Evolutionary conservation across 2,888 invertebrate genomes (phyloP).

Genomic region (Glaucopsyche alexis): DNA sequence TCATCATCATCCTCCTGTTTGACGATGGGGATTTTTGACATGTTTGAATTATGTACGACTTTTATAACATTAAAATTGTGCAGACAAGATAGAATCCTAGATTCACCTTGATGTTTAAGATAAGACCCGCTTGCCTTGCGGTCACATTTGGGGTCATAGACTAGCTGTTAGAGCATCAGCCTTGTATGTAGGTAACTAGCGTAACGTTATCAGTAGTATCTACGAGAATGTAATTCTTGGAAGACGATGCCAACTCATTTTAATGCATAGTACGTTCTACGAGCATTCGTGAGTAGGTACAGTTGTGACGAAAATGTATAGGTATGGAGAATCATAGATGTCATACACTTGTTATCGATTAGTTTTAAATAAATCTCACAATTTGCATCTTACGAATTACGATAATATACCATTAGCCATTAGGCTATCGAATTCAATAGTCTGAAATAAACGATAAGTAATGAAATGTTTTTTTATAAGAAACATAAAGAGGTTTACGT

Average conservation of each 20-base stretch:
- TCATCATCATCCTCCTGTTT: too few relatives aligned
- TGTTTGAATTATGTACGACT: too few relatives aligned
- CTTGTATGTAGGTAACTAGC: conserved; percentile 2
- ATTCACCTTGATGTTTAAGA: conserved; percentile 10
- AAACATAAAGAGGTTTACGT: too few relatives aligned
- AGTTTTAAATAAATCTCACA: too few relatives aligned
- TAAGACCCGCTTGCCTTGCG: conserved; percentile 10
- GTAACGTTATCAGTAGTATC: conserved; percentile 22
- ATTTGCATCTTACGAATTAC: too few relatives aligned
- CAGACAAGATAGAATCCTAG: neutral
- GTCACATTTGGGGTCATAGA: conserved; percentile 9
- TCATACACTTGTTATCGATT: neutral
- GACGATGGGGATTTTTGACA: too few relatives aligned
- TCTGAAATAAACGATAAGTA: too few relatives aligned
- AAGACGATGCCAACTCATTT: conserved; percentile 20
- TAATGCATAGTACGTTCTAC: conserved; percentile 18
- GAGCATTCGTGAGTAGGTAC: neutral
- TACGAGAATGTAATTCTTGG: neutral
- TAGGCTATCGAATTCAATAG: too few relatives aligned
- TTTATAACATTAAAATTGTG: too few relatives aligned
- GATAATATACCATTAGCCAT: too few relatives aligned
- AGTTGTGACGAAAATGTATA: conserved; percentile 1
- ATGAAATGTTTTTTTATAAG: too few relatives aligned
- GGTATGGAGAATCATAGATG: neutral
- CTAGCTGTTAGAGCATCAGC: neutral